Percentiles rank a stretch among this genome's conserved stretches.
Conservation (phyloP, 2,113 vertebrate species). For the Actenoides lindsayi region DNA sequence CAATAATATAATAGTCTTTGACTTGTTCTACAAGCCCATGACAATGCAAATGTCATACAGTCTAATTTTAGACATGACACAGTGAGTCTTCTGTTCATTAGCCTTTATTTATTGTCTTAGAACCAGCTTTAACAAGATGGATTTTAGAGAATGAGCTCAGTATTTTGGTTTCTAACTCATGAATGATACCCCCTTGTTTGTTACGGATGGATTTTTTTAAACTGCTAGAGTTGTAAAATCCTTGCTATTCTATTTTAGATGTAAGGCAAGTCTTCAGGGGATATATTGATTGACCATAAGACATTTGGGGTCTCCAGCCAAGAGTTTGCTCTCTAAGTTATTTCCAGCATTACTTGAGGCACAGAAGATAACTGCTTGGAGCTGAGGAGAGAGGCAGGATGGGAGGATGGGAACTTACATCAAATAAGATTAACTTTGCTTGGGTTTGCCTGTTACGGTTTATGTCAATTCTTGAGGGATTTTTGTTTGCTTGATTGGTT, state of each 20-base stretch:
- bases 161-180: background rate
- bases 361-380: background rate
- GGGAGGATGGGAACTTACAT: background rate
- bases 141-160: background rate
- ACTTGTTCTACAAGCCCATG: background rate
- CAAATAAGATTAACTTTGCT: slow-evolving; percentile 7
- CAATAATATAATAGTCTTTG: background rate
- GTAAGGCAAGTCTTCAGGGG: background rate
- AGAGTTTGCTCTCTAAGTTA: background rate
- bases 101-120: slow-evolving; percentile 34
- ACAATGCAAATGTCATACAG: background rate
- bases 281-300: background rate
- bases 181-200: background rate
- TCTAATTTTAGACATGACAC: slow-evolving; percentile 24
- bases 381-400: background rate
- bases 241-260: background rate
- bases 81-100: slow-evolving; percentile 19
- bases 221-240: background rate
- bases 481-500: background rate
- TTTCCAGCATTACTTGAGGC: background rate
- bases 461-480: background rate
- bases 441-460: background rate
- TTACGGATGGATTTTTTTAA: background rate
- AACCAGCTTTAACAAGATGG: background rate
- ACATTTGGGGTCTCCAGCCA: background rate